Percentiles rank a stretch among this genome's conserved stretches.
These are phyloP conservation scores for Varanus komodoensis DNA, from an alignment of 2,113 vertebrate species.

Conservation along the genomic window DNA sequence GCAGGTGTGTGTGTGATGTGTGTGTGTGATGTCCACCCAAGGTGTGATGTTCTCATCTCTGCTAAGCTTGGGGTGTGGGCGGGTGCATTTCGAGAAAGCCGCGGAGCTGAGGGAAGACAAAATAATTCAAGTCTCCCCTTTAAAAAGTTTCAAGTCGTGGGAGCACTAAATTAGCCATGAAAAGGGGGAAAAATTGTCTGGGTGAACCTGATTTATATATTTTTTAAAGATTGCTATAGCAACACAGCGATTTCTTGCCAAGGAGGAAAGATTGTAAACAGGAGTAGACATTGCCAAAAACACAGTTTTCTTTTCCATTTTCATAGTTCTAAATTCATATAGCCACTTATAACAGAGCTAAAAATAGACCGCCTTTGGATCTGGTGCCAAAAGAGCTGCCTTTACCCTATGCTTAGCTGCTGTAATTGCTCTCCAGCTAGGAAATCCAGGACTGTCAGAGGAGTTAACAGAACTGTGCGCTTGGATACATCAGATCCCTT, in stretches of 20 bases:
- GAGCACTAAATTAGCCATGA: neutral
- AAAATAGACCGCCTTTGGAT: constrained; percentile 20
- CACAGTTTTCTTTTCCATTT: neutral
- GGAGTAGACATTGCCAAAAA: constrained; percentile 12
- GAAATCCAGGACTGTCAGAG: neutral
- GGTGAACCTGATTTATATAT: neutral
- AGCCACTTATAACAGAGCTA: constrained; percentile 7
- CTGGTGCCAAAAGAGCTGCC: constrained; percentile 10
- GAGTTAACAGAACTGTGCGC: neutral
- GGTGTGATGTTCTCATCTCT: neutral
- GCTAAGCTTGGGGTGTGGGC: neutral
- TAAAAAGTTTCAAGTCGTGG: constrained; percentile 2
- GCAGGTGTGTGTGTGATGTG: too few relatives aligned
- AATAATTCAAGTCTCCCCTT: neutral
- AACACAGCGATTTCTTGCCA: constrained; percentile 15
- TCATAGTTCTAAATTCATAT: constrained; percentile 15
- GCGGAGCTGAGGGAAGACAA: neutral
- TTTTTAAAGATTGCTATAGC: constrained; percentile 38
- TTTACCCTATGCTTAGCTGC: constrained; percentile 12
- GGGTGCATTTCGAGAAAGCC: neutral
- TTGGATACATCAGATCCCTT: neutral
- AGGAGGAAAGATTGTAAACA: constrained; percentile 3
- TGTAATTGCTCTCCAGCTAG: constrained; percentile 16
- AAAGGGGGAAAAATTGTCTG: neutral
- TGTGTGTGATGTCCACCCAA: neutral